Conservation (phyloP, 2,113 vertebrate species). For the Mellivora capensis region DNA sequence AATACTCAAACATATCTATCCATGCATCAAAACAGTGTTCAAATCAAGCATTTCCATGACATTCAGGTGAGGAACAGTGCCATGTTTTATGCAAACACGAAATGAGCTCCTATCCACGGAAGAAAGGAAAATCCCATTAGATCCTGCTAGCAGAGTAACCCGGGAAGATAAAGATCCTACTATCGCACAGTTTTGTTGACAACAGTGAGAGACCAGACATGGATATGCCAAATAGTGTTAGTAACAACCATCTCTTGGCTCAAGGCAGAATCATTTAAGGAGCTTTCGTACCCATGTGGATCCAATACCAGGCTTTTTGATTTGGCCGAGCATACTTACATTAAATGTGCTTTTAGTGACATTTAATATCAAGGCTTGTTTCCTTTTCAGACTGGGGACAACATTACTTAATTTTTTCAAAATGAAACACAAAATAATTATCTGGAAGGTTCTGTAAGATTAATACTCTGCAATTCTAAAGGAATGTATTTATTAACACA, state of each 20-base stretch:
- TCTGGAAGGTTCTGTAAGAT: not conserved
- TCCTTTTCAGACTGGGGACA: not conserved
- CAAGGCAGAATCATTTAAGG: not conserved
- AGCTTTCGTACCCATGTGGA: not conserved
- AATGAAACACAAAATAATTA: not conserved
- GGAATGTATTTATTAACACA: not conserved
- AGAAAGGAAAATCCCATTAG: not conserved
- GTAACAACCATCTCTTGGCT: not conserved
- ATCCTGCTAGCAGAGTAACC: not conserved
- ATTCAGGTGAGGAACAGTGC: not conserved
- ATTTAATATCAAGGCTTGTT: not conserved
- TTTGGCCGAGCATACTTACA: not conserved
- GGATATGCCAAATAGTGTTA: not conserved
- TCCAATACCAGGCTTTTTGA: not conserved
- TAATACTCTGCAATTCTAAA: not conserved
- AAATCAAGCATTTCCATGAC: not conserved
- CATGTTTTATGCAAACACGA: not conserved
- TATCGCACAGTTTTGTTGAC: not conserved
- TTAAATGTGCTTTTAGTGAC: not conserved
- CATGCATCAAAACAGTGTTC: not conserved
- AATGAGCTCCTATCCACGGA: not conserved
- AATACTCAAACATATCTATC: not conserved
- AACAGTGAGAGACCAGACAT: not conserved
- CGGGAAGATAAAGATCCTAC: not conserved
- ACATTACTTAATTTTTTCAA: conserved; percentile 39